Conservation (phyloP, 2,113 vertebrate species). For the Neomonachus schauinslandi region DNA sequence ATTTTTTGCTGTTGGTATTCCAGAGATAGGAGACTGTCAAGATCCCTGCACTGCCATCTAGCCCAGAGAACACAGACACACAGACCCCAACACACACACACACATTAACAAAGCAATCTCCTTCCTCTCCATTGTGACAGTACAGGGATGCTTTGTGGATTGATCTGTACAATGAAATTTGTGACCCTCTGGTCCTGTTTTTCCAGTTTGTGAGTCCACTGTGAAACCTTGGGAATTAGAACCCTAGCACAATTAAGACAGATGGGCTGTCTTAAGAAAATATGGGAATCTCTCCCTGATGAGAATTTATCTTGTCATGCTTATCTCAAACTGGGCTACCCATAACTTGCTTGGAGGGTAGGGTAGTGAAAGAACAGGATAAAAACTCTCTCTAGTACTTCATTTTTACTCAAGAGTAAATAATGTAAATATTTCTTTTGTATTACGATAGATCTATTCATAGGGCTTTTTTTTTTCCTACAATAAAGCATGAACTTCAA, state of each 20-base stretch:
- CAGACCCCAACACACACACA: background rate
- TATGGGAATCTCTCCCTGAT: background rate
- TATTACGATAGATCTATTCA: background rate
- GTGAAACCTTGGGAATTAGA: background rate
- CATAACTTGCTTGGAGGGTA: background rate
- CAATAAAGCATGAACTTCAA: conserved; percentile 5
- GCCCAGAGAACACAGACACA: background rate
- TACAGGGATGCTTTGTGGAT: background rate
- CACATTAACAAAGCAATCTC: background rate
- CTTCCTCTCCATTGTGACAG: background rate
- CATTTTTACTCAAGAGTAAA: background rate
- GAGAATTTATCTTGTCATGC: background rate
- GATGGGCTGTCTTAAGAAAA: background rate
- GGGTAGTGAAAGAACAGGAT: background rate
- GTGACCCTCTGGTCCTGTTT: background rate
- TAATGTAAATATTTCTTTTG: background rate
- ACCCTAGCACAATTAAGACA: background rate
- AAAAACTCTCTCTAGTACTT: background rate
- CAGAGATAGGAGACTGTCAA: background rate
- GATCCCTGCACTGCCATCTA: background rate
- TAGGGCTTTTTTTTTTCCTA: background rate
- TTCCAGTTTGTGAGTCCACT: background rate
- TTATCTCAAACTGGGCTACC: background rate
- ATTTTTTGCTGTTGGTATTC: background rate
- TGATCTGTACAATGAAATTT: background rate